Base-by-base conservation (phyloP, 2,797 vertebrate genomes). In the Todus mexicanus region DNA sequence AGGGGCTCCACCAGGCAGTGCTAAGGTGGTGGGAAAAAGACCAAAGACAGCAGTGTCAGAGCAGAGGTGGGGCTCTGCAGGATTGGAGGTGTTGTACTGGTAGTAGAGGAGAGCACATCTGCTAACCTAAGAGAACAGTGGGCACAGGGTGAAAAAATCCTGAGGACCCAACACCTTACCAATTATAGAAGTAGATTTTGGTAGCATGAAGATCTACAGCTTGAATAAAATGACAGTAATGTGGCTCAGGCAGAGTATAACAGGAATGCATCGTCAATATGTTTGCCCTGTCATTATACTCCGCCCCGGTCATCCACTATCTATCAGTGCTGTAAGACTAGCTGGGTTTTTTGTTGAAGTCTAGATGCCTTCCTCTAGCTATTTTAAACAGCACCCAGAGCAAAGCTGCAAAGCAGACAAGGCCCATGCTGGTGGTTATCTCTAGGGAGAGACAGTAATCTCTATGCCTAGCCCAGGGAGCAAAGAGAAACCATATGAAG, bases 161-260 rank as follows among this genome's bases (percentile, higher is more conserved):
- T 47, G 23, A 76, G 8, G 5, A 21, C 7, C 14, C 17, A 74
- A 38, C 22, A 3, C 2, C 29, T 20, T 43, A 57, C 8, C 19
- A 17, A 20, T 57, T 47, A 26, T 11, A 15, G 45, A 81, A 68
- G 11, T 5, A 63, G 53, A 15, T 90, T 73, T 63, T 31, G 31
- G 21, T 5, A 48, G 18, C 7, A 1, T 6, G 11, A 43, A 80
- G n/a, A 74, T 20, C 11, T 22, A 48, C 31, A 83, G 9, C 25
- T 48, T 37, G 33, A 66, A n/a, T 21, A 64, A 43, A 31, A 15
- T 42, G 23, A 31, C 5, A 2, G 26, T 26, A 42, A 5, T 0
- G 3, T 7, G 26, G 18, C 50, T 79, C 0, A 0, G 13, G 31
- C 16, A 35, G 29, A 29, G 3, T 43, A 5, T 25, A 51, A 51